Conservation (phyloP, 2,113 vertebrate species). For the Bujurquina vittata region DNA sequence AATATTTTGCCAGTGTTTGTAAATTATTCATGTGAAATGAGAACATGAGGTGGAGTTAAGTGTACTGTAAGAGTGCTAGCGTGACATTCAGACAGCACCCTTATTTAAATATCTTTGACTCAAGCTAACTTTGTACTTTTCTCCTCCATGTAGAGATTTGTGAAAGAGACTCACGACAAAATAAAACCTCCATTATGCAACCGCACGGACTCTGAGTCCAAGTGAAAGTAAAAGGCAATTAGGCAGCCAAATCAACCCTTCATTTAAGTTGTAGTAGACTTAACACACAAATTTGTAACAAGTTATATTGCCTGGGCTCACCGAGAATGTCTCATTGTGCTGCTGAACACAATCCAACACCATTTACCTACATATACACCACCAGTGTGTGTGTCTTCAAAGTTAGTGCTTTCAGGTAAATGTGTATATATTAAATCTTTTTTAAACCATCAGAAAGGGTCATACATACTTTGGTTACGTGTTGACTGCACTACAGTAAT, state of each 20-base stretch:
- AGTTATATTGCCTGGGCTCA: not conserved
- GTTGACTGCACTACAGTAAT: not conserved
- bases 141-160: not conserved
- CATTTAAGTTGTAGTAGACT: not conserved
- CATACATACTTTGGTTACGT: not conserved
- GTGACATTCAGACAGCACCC: not conserved
- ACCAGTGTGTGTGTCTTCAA: no score
- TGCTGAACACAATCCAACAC: not conserved
- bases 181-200: not conserved
- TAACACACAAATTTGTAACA: not conserved
- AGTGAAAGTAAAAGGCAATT: not conserved
- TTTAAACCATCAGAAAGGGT: not conserved
- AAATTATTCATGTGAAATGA: slow-evolving; percentile 31
- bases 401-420: no score
- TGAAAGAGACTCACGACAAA: not conserved
- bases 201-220: not conserved
- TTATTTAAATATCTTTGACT: not conserved
- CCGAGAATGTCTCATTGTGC: not conserved
- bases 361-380: not conserved
- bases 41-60: not conserved
- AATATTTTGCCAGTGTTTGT: not conserved
- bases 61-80: not conserved
- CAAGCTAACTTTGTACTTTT: slow-evolving; percentile 3
- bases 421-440: no score
- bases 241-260: not conserved